Conservation (phyloP, 2,797 vertebrate genomes). For the Hoplostethus mediterraneus region DNA sequence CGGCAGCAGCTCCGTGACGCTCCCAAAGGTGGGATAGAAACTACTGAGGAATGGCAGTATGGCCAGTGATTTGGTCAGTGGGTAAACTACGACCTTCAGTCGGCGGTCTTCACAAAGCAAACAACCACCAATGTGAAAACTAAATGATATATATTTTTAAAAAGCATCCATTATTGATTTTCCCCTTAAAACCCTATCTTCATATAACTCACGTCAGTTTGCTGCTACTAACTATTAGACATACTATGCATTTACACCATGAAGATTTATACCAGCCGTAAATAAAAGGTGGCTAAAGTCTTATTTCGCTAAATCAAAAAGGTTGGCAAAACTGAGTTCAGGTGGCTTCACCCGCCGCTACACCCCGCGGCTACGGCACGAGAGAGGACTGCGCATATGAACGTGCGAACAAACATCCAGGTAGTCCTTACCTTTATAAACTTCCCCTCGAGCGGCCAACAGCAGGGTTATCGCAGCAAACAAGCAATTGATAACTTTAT, state of each 20-base stretch:
- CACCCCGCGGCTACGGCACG: neutral
- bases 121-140: no score
- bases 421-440: constrained; percentile 85
- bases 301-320: constrained; percentile 2
- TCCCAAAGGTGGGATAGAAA: constrained; percentile 31
- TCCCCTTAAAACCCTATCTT: no score
- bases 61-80: no score
- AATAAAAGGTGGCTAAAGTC: neutral
- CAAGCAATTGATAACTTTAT: constrained; percentile 86
- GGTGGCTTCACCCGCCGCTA: constrained; percentile 11
- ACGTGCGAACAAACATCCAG: constrained; percentile 14
- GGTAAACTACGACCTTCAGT: no score
- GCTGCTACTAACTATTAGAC: no score
- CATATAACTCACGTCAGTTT: neutral
- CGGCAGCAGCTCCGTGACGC: constrained; percentile 9
- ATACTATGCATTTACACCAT: neutral
- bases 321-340: constrained; percentile 34
- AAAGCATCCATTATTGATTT: no score
- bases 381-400: neutral
- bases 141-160: no score
- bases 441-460: constrained; percentile 81
- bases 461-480: constrained; percentile 82
- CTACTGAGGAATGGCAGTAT: constrained; percentile 2
- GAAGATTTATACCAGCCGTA: neutral
- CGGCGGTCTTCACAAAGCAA: no score